phyloP scores from a whole-genome alignment of 64 coral and sea anemone species.

The Montipora sp. region DNA sequence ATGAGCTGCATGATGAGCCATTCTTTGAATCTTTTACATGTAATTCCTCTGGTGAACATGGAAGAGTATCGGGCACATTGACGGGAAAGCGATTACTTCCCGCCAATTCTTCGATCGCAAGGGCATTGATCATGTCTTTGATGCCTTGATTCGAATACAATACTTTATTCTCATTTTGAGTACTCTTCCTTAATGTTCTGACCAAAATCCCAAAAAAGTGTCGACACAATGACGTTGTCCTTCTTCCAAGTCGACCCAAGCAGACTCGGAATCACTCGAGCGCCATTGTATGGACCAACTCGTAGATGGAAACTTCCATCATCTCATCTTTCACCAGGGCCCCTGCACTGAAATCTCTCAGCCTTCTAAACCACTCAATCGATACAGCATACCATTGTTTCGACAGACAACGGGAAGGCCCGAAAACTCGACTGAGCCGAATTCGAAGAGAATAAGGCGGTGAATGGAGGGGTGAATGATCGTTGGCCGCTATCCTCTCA shows the following conservation, averaged over 20 bases:
- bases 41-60: not conserved
- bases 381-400: conserved; percentile 44
- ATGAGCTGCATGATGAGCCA: no score
- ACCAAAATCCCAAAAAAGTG: conserved; percentile 37
- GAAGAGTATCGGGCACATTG: not conserved
- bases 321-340: no score
- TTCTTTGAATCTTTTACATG: no score
- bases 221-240: conserved; percentile 10
- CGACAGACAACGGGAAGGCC: not conserved
- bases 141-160: no score
- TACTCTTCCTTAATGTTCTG: not conserved
- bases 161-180: no score
- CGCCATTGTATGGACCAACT: conserved; percentile 12
- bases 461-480: not conserved
- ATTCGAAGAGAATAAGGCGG: not conserved
- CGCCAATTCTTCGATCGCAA: not conserved
- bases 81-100: not conserved
- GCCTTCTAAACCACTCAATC: conserved; percentile 27
- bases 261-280: not conserved
- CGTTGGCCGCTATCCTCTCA: not conserved
- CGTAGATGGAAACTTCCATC: not conserved
- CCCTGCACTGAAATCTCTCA: not conserved
- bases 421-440: conserved; percentile 29
- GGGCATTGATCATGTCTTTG: not conserved
- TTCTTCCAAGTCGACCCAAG: not conserved